Conservation (phyloP, 1,140 invertebrate genomes). For the Brachionus koreanus region DNA sequence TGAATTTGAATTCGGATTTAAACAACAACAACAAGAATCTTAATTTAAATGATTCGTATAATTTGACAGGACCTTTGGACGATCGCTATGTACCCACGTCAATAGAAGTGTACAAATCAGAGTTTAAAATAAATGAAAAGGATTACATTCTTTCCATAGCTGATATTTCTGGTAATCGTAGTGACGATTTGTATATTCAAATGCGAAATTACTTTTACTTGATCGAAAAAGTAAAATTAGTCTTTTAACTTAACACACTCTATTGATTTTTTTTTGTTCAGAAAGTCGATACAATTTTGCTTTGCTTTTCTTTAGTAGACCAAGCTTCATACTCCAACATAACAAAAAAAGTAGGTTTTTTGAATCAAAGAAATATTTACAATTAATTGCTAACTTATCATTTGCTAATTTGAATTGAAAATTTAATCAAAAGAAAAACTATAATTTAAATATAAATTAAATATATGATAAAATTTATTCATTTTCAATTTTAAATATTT, state of each 20-base stretch:
- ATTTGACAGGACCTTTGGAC: background rate
- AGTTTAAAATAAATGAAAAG: conserved; percentile 36
- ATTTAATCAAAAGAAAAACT: too few species aligned
- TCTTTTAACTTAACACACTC: background rate
- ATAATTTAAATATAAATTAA: too few species aligned
- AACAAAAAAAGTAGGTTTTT: conserved; percentile 20
- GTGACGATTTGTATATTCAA: conserved; percentile 23
- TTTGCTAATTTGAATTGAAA: too few species aligned
- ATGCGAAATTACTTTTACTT: conserved; percentile 43
- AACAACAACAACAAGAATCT: conserved; percentile 12
- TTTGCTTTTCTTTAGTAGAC: conserved; percentile 42
- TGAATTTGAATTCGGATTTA: background rate
- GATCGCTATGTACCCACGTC: conserved; percentile 16
- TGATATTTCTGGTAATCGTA: conserved; percentile 40
- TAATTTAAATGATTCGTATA: conserved; percentile 11
- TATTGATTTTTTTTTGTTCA: background rate
- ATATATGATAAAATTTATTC: too few species aligned
- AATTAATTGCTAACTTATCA: too few species aligned
- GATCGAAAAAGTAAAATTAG: conserved; percentile 32
- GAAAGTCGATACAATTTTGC: conserved; percentile 34
- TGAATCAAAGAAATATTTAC: too few species aligned
- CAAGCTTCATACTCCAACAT: conserved; percentile 10
- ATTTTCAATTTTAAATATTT: too few species aligned
- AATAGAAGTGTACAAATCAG: conserved; percentile 40
- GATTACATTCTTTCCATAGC: conserved; percentile 24